These are phyloP conservation scores for Junco hyemalis DNA, from an alignment of 2,113 vertebrate genomes.

Conservation along the genomic window DNA sequence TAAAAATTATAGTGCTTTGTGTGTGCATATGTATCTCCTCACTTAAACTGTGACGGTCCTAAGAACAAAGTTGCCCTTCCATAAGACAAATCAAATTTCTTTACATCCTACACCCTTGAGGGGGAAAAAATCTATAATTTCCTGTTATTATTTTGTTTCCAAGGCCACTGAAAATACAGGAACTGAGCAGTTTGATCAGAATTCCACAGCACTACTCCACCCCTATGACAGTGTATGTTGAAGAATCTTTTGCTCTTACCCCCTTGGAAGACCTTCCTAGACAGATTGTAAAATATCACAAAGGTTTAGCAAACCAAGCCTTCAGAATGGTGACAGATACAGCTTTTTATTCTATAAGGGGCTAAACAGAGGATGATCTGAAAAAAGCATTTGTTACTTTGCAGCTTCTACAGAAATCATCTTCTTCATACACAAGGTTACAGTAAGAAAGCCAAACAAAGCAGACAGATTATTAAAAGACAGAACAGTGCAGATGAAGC, in stretches of 20 bases:
- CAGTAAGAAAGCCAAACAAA: not conserved
- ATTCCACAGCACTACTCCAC: not conserved
- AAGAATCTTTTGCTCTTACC: not conserved
- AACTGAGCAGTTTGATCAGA: not conserved
- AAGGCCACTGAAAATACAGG: constrained; percentile 10
- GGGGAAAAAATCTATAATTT: not conserved
- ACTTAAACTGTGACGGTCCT: not conserved
- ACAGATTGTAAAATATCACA: not conserved
- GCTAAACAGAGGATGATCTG: not conserved
- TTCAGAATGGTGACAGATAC: not conserved
- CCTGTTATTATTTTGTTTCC: not conserved
- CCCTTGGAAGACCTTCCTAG: not conserved
- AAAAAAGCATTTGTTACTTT: not conserved
- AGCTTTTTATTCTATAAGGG: not conserved
- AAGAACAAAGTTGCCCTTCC: not conserved
- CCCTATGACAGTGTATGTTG: not conserved
- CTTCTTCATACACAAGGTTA: not conserved
- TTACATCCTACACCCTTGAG: not conserved
- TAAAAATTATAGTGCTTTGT: not conserved
- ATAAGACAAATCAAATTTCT: not conserved
- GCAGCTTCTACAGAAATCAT: not conserved
- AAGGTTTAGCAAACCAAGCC: not conserved
- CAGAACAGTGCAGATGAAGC: not conserved
- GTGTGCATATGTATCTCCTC: not conserved
- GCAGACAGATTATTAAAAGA: not conserved